Evolutionary conservation across 2,113 vertebrate species (phyloP).

Genomic region (Ptilorrhoa leucosticta): DNA sequence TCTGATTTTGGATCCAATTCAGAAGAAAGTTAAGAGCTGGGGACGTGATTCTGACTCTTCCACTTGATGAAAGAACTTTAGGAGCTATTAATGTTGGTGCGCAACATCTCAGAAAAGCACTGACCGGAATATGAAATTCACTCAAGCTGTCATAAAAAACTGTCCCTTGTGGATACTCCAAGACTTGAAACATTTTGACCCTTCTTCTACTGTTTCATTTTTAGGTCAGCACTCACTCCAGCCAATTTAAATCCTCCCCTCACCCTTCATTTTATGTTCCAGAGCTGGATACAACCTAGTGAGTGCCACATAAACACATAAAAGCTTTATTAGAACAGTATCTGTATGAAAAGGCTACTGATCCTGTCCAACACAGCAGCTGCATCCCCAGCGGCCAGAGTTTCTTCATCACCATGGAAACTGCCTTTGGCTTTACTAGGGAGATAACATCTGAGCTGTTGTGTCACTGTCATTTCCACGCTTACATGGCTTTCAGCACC

Average conservation of each 20-base stretch:
- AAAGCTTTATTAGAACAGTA: neutral
- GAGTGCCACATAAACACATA: neutral
- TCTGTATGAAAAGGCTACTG: neutral
- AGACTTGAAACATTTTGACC: neutral
- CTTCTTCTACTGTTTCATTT: neutral
- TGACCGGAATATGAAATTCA: neutral
- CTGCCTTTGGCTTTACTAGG: neutral
- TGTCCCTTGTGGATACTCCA: neutral
- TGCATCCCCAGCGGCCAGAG: neutral
- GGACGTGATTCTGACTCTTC: neutral
- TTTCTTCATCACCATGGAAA: conserved; percentile 23
- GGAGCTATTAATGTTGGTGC: accelerated
- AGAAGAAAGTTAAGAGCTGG: neutral
- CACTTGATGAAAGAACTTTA: neutral
- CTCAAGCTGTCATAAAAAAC: neutral
- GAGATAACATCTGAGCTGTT: neutral
- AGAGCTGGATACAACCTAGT: neutral
- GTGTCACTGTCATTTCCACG: neutral
- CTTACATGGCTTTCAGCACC: neutral
- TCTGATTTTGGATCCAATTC: neutral
- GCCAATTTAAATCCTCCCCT: neutral
- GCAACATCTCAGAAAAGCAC: neutral
- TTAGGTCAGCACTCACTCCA: neutral
- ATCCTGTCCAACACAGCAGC: neutral
- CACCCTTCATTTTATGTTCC: neutral